Percentiles rank a stretch among this genome's conserved stretches.
These are phyloP conservation scores for Enteromius argenteus DNA, from an alignment of 2,797 vertebrate species.

Conservation along the genomic window DNA sequence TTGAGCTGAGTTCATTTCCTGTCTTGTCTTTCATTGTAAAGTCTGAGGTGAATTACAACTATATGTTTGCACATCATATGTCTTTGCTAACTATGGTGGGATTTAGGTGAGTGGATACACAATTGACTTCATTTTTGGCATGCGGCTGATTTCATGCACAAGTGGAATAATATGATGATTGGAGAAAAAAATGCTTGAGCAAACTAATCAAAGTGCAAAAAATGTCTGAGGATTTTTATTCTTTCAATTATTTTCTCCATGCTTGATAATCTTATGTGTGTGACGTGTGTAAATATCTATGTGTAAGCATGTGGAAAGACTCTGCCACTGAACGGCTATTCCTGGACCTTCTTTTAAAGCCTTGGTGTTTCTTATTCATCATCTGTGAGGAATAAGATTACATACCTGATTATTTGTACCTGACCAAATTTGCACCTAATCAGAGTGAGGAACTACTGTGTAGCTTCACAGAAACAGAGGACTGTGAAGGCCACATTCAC, in stretches of 20 bases:
- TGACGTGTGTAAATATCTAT: background rate
- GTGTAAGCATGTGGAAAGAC: background rate
- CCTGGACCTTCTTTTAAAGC: background rate
- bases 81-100: background rate
- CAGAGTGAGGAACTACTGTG: background rate
- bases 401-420: background rate
- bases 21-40: constrained; percentile 52
- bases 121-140: background rate
- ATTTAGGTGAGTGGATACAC: background rate
- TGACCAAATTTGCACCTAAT: background rate
- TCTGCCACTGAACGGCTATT: background rate
- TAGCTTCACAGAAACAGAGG: background rate
- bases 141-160: background rate
- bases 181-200: background rate
- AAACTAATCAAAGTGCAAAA: background rate
- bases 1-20: constrained; percentile 19
- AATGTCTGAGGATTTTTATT: background rate
- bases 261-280: background rate
- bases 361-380: background rate
- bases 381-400: background rate
- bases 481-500: background rate
- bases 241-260: background rate
- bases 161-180: background rate
- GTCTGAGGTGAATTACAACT: constrained; percentile 67
- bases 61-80: constrained; percentile 67